phyloP scores from a whole-genome alignment of 2,797 vertebrate genomes.

The Urophycis tenuis region DNA sequence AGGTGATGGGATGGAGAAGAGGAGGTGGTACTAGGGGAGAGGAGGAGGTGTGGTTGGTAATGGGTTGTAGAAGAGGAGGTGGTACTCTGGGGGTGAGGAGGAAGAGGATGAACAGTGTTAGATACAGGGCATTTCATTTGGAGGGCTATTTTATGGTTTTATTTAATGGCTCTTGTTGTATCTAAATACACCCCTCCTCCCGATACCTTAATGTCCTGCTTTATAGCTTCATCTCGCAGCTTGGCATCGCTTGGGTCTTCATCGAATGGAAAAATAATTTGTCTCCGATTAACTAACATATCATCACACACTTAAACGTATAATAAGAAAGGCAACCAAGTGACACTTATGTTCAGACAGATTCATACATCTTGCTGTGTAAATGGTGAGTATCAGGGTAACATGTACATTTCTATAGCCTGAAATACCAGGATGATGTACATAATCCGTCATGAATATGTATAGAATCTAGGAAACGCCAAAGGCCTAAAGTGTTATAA shows the following conservation, averaged over 20 bases:
- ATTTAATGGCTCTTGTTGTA: background rate
- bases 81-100: background rate
- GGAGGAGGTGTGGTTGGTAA: background rate
- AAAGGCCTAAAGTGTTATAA: no score
- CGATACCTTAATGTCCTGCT: slow-evolving; percentile 2
- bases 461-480: background rate
- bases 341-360: background rate
- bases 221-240: background rate
- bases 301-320: background rate
- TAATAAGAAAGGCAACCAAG: background rate
- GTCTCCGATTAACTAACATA: background rate
- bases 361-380: background rate
- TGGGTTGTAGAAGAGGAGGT: background rate
- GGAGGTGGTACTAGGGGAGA: background rate
- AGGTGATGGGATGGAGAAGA: background rate
- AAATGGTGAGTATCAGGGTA: background rate
- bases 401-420: background rate
- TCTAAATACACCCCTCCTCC: background rate
- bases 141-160: background rate
- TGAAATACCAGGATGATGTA: background rate
- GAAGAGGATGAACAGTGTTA: background rate
- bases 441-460: background rate
- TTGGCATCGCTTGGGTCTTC: background rate
- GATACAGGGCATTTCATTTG: background rate
- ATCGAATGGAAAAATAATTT: background rate